Percentiles rank a stretch among this genome's conserved stretches.
phyloP scores from a whole-genome alignment of 2,113 vertebrate genomes.

The Stegostoma tigrinum region DNA sequence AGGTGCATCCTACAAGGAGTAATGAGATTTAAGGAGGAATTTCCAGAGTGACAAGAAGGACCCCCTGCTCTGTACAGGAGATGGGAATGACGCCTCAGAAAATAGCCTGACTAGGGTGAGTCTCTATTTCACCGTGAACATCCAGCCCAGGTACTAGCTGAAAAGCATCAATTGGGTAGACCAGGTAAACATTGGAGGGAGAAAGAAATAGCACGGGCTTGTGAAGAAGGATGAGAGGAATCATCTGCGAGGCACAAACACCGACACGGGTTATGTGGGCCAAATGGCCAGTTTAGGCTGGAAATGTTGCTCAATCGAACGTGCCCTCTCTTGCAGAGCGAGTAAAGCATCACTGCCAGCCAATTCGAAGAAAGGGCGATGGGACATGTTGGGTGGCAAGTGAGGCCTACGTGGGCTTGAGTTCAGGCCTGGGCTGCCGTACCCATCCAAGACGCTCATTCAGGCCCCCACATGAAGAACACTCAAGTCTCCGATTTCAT shows the following conservation, averaged over 20 bases:
- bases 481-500: not conserved
- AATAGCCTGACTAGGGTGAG: not conserved
- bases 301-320: not conserved
- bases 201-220: not conserved
- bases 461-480: not conserved
- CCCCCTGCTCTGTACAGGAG: not conserved
- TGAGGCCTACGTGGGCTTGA: not conserved
- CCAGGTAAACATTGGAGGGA: not conserved
- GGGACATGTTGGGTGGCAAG: not conserved
- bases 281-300: not conserved
- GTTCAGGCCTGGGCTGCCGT: not conserved
- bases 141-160: not conserved
- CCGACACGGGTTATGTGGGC: not conserved
- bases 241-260: too few species aligned
- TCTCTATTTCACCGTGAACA: not conserved
- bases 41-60: not conserved
- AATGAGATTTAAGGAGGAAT: not conserved
- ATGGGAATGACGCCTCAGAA: not conserved
- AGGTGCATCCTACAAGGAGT: not conserved
- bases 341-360: not conserved
- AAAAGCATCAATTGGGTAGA: not conserved
- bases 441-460: too few species aligned
- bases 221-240: not conserved
- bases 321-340: not conserved
- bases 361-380: not conserved